Conservation (phyloP, 2,113 vertebrate genomes). For the Cyanoderma ruficeps region DNA sequence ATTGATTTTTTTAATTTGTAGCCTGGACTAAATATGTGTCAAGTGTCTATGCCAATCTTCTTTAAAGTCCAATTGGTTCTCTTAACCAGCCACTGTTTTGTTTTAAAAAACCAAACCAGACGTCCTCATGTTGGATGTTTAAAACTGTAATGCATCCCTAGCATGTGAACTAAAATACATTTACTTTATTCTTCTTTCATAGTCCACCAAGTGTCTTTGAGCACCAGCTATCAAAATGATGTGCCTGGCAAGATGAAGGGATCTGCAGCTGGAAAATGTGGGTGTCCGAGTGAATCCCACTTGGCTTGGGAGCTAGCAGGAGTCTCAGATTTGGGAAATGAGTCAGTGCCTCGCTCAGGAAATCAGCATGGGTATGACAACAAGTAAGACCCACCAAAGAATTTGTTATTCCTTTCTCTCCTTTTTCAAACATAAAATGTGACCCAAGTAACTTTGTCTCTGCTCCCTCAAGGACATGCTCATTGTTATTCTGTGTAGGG, state of each 20-base stretch:
- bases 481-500: neutral
- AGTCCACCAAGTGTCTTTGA: neutral
- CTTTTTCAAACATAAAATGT: neutral
- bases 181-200: neutral
- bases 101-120: neutral
- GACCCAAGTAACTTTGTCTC: neutral
- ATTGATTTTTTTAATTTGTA: neutral
- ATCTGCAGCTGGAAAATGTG: neutral
- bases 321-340: neutral
- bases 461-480: neutral
- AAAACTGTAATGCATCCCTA: neutral
- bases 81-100: neutral
- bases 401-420: neutral
- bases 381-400: neutral
- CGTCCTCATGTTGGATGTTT: neutral
- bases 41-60: neutral
- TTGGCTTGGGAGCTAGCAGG: neutral
- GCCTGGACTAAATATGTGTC: neutral
- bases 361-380: neutral
- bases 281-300: neutral
- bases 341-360: fast-evolving
- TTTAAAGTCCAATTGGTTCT: neutral
- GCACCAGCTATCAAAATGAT: neutral
- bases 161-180: neutral
- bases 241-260: neutral